Base-by-base conservation (phyloP, 92 coral and sea anemone species). In the Parazoanthus darwini region DNA sequence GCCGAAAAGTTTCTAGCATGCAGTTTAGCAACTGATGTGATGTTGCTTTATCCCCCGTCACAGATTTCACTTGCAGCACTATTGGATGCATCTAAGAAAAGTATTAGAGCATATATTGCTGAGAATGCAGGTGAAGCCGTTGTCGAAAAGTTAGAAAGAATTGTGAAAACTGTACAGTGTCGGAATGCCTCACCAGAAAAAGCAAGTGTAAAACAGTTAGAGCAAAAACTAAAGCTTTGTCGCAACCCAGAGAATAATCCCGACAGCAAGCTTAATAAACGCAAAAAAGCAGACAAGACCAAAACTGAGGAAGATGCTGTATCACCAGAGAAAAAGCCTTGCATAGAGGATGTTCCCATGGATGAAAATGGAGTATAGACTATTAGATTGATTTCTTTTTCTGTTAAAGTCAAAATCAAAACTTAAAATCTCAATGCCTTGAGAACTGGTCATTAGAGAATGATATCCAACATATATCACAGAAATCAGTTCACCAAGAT, bases 41-140 rank as follows among this genome's bases (percentile, higher is more conserved):
- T 81, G 25, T 91, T 97, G 44, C 89, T 92, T 78, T 94, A 82
- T 77, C 86, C 99, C 13, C 99, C 99, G 33, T 97, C 99, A 15
- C 99, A 97, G 90, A 89, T 97, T 77, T 98, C 97, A 25, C 95
- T 97, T 75, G 99, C 98, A 25, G 97, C 98, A 18, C 89, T 97
- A n/a, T 85, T 88, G 42, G 67, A 82, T 75, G 93, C 96, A 4
- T 93, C 94, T 10, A 84, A 87, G 79, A 98, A 83, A 18, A 85
- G 80, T 4, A 50, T 92, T 26, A 86, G 81, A 42, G 86, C 87
- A 37, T 95, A 95, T 46, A 75, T 93, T 25, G 56, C 44, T n/a
- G 91, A 91, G 66, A 82, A 88, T 79, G 80, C 91, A 2, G 98
- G 96, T 25, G 94, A 93, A 68, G 89, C 88, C n/a, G 80, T 83